phyloP scores from a whole-genome alignment of 2,888 invertebrate genomes.

The Platerodrilus igneus region DNA sequence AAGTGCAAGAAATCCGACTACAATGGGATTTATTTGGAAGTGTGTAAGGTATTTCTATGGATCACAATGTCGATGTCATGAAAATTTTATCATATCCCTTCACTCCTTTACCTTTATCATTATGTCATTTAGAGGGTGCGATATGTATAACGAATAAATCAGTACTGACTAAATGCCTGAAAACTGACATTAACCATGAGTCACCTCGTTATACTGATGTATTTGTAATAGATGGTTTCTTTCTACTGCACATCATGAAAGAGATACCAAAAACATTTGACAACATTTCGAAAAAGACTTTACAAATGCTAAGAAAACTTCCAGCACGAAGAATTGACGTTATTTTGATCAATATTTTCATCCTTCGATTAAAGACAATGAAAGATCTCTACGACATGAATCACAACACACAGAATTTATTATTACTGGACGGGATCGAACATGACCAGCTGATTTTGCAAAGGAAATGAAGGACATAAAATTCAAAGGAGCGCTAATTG shows the following conservation, averaged over 20 bases:
- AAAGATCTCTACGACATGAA: too few relatives aligned
- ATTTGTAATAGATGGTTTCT: conserved; percentile 31
- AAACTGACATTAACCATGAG: conserved; percentile 15
- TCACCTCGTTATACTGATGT: conserved; percentile 18
- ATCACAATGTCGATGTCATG: conserved; percentile 21
- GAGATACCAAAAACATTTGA: conserved; percentile 25
- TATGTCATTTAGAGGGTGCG: conserved; percentile 33
- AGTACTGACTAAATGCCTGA: conserved; percentile 24
- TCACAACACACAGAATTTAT: too few relatives aligned
- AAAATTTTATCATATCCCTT: conserved; percentile 24
- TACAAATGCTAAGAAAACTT: conserved; percentile 11
- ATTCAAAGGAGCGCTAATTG: too few relatives aligned
- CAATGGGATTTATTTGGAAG: too few relatives aligned
- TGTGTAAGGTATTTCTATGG: conserved; percentile 25
- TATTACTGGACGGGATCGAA: too few relatives aligned
- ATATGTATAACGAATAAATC: conserved; percentile 34
- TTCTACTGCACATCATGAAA: conserved; percentile 28
- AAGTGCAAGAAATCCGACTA: too few relatives aligned
- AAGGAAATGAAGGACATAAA: too few relatives aligned
- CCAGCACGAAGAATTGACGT: conserved; percentile 28
- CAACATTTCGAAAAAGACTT: conserved; percentile 24
- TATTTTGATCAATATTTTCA: too few relatives aligned
- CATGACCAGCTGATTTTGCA: too few relatives aligned
- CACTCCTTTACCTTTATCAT: conserved; percentile 25
- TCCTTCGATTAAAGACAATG: too few relatives aligned